phyloP scores from a whole-genome alignment of 2,888 invertebrate genomes.

The Cepaea hortensis region DNA sequence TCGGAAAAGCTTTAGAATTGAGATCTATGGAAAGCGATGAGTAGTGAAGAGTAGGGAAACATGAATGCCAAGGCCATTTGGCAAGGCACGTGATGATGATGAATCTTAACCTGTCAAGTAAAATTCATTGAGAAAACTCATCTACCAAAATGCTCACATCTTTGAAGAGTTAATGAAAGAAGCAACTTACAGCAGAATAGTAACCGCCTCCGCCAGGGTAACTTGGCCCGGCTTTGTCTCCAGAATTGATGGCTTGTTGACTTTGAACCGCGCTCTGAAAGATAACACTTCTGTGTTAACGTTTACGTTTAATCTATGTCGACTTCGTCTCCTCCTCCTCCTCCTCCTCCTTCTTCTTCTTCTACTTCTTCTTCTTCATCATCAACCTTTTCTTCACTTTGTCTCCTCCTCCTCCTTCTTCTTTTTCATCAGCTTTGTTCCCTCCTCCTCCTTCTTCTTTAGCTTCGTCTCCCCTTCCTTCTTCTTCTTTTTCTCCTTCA shows the following conservation, averaged over 20 bases:
- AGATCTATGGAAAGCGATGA: too few relatives aligned
- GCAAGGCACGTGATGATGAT: too few relatives aligned
- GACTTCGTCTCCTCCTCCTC: too few relatives aligned
- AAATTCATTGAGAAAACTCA: too few relatives aligned
- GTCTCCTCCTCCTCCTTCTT: not conserved
- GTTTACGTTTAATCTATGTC: not conserved
- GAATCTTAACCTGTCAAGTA: too few relatives aligned
- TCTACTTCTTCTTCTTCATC: not conserved
- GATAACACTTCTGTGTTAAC: not conserved
- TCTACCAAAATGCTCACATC: too few relatives aligned
- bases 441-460: not conserved
- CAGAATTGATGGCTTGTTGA: conserved; percentile 45
- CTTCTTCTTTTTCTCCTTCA: not conserved
- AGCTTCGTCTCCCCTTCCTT: not conserved
- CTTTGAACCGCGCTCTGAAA: conserved; percentile 32
- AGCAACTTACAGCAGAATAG: conserved; percentile 39
- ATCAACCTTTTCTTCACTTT: not conserved
- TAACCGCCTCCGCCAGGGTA: conserved; percentile 23
- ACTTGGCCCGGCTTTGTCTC: conserved; percentile 48
- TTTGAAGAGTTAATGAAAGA: too few relatives aligned
- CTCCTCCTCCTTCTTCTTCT: not conserved
- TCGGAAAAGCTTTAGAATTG: too few relatives aligned
- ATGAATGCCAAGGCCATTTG: too few relatives aligned
- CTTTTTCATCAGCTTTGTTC: not conserved
- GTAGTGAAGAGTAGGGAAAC: too few relatives aligned